Evolutionary conservation across 2,888 invertebrate genomes (phyloP).

Genomic region (Dryadula phaetusa): DNA sequence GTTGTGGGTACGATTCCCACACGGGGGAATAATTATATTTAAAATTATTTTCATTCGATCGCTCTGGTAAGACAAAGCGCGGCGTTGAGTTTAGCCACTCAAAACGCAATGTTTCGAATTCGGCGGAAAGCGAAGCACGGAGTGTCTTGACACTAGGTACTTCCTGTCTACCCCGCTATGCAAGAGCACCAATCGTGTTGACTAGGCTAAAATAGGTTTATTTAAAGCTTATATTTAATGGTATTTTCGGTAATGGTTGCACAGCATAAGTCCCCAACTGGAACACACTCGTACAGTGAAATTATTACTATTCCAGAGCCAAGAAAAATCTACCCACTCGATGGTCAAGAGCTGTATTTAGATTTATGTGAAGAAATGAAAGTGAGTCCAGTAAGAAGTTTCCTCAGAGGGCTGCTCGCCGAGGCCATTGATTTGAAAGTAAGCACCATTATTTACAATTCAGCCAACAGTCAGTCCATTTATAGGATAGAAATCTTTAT

Average conservation of each 20-base stretch:
- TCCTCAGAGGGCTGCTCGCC: slow-evolving; percentile 51
- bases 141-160: no score
- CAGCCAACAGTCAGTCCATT: slow-evolving; percentile 40
- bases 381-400: slow-evolving; percentile 49
- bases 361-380: slow-evolving; percentile 52
- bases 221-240: neutral
- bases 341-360: slow-evolving; percentile 51
- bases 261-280: neutral
- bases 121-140: no score
- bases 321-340: slow-evolving; percentile 42
- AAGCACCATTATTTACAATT: slow-evolving; percentile 43
- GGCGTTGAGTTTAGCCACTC: no score
- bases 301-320: slow-evolving; percentile 23
- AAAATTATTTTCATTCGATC: no score
- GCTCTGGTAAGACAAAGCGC: no score
- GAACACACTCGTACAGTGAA: slow-evolving; percentile 4
- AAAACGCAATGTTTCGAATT: no score
- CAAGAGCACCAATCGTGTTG: no score
- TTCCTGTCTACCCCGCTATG: no score
- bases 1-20: no score
- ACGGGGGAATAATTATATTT: no score
- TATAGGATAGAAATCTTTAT: slow-evolving; percentile 45
- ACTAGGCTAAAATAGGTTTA: no score
- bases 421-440: slow-evolving; percentile 54
- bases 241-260: neutral